Conservation (phyloP, 2,888 invertebrate species). For the Agriopis marginaria region DNA sequence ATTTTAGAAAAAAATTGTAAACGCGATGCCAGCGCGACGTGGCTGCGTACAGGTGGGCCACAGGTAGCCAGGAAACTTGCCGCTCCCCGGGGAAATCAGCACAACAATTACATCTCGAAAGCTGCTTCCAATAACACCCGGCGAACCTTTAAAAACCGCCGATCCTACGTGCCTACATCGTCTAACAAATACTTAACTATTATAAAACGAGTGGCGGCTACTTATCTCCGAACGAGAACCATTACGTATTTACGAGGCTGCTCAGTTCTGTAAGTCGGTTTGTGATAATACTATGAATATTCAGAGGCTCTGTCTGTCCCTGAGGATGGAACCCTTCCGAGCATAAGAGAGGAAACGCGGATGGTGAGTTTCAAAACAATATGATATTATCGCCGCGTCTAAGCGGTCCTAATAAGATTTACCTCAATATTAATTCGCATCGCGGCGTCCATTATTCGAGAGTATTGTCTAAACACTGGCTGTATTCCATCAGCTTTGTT, state of each 20-base stretch:
- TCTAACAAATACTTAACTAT: conserved; percentile 50
- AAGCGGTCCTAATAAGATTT: conserved; percentile 85
- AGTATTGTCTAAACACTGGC: conserved; percentile 78
- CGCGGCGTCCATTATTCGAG: conserved; percentile 81
- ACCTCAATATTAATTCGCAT: conserved; percentile 85
- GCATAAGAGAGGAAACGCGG: conserved; percentile 83
- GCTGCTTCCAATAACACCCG: conserved; percentile 76
- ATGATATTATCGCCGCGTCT: conserved; percentile 84
- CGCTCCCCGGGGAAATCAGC: conserved; percentile 80
- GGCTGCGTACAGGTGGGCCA: conserved; percentile 56
- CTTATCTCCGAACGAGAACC: conserved; percentile 66
- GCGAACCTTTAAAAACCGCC: conserved; percentile 70
- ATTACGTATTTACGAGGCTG: conserved; percentile 75
- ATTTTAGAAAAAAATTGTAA: conserved; percentile 39
- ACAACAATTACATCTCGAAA: conserved; percentile 83
- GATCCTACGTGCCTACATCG: conserved; percentile 54
- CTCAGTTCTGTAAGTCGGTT: conserved; percentile 79
- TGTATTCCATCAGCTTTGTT: conserved; percentile 65
- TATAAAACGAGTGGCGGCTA: conserved; percentile 58
- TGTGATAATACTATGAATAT: conserved; percentile 84
- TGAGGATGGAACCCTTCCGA: conserved; percentile 81
- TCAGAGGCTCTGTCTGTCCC: conserved; percentile 76
- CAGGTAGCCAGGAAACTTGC: conserved; percentile 65
- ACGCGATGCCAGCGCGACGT: conserved; percentile 40
- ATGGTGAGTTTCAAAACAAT: conserved; percentile 84